phyloP scores from a whole-genome alignment of 2,113 vertebrate genomes.

The Rhinopomastus cyanomelas region DNA sequence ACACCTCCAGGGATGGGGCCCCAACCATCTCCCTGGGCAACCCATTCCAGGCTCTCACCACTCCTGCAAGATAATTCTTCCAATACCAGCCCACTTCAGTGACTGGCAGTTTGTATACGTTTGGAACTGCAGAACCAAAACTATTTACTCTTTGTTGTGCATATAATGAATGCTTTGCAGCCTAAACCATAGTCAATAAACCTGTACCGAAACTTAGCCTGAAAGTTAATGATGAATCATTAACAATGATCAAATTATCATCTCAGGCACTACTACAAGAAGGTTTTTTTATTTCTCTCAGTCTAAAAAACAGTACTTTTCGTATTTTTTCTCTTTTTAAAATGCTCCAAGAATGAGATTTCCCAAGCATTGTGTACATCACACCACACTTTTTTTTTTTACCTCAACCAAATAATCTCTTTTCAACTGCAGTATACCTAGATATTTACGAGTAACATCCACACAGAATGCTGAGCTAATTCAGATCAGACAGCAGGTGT shows the following conservation, averaged over 20 bases:
- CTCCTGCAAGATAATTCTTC: neutral
- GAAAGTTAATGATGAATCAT: neutral
- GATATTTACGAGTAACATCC: neutral
- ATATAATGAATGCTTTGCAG: neutral
- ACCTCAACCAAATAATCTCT: neutral
- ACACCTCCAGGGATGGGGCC: no score
- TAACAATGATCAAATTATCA: no score
- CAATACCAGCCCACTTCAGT: neutral
- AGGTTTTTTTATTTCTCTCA: neutral
- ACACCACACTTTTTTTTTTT: neutral
- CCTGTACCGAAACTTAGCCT: neutral
- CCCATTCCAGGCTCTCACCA: no score
- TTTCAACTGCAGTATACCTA: neutral
- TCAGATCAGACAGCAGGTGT: neutral
- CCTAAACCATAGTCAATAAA: neutral
- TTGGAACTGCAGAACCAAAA: neutral
- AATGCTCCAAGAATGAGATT: neutral
- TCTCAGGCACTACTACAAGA: neutral
- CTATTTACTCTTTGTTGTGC: neutral
- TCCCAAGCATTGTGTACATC: neutral
- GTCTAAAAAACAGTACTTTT: neutral
- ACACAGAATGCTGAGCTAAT: neutral
- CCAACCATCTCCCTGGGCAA: no score
- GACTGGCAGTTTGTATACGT: neutral
- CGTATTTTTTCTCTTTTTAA: neutral